These are phyloP conservation scores for Remorina albescens DNA, from an alignment of 2,797 vertebrate species.

Conservation along the genomic window DNA sequence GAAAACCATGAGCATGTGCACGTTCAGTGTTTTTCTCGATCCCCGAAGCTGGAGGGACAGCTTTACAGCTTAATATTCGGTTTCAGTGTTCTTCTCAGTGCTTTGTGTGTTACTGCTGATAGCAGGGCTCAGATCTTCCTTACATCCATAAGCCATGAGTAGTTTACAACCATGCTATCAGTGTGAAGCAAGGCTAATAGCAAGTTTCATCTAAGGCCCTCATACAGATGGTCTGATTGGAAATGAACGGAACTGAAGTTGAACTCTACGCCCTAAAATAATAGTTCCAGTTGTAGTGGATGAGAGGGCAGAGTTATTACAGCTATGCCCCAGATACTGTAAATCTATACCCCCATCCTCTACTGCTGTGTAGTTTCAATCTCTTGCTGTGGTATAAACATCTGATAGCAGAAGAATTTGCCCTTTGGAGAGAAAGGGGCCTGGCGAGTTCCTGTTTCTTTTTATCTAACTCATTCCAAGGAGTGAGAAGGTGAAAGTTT, in stretches of 20 bases:
- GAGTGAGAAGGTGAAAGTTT: slow-evolving; percentile 63
- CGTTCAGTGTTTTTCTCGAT: background rate
- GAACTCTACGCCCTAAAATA: slow-evolving; percentile 38
- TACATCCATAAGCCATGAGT: slow-evolving; percentile 17
- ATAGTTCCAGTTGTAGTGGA: slow-evolving; percentile 33
- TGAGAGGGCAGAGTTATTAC: slow-evolving; percentile 50
- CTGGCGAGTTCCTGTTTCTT: slow-evolving; percentile 58
- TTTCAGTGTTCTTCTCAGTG: slow-evolving; percentile 1
- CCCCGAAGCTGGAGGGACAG: slow-evolving; percentile 17
- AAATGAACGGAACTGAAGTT: slow-evolving; percentile 10
- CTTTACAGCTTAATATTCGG: background rate
- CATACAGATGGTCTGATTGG: slow-evolving; percentile 41
- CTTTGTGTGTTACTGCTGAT: slow-evolving; percentile 6
- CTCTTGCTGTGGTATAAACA: slow-evolving; percentile 73
- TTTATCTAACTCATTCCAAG: slow-evolving; percentile 46
- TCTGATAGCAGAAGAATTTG: slow-evolving; percentile 80
- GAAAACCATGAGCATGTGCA: background rate
- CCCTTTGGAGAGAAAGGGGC: slow-evolving; percentile 67
- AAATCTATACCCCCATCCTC: slow-evolving; percentile 37
- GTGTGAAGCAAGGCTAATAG: slow-evolving; percentile 31
- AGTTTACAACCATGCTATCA: slow-evolving; percentile 40
- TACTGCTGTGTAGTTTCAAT: slow-evolving; percentile 47
- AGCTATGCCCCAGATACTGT: slow-evolving; percentile 66
- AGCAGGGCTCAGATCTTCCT: slow-evolving; percentile 24
- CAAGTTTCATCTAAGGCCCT: slow-evolving; percentile 25